A percentile compares a stretch with the other conserved stretches of the same genome.
phyloP scores from a whole-genome alignment of 2,888 invertebrate genomes.

The Lithophane socia region DNA sequence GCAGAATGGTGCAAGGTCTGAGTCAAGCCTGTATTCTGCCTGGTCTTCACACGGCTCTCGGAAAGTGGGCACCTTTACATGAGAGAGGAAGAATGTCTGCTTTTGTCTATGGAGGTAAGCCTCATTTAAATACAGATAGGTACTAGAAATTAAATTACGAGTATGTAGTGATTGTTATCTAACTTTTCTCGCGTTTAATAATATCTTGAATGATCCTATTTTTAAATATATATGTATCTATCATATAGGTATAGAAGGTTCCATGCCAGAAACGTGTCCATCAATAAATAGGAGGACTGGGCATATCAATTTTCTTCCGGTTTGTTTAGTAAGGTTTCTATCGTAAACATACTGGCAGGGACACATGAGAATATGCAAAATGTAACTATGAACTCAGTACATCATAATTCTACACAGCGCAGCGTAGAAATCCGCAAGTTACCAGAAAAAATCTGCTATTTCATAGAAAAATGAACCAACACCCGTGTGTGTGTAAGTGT shows the following conservation, averaged over 20 bases:
- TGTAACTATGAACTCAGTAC: too few species aligned
- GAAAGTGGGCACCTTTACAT: slow-evolving; percentile 92
- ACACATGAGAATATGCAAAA: too few species aligned
- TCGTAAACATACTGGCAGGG: background rate
- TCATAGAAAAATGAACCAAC: background rate
- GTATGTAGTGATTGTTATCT: too few species aligned
- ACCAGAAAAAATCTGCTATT: background rate
- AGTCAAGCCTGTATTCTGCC: slow-evolving; percentile 92
- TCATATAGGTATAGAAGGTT: background rate
- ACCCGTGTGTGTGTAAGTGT: too few species aligned
- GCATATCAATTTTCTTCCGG: background rate
- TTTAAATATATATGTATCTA: too few species aligned
- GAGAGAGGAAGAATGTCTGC: slow-evolving; percentile 91
- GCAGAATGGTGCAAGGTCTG: slow-evolving; percentile 92
- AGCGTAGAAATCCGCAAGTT: background rate
- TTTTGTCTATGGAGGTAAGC: slow-evolving; percentile 81
- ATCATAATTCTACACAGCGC: background rate
- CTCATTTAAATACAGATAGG: background rate
- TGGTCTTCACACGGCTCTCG: slow-evolving; percentile 91
- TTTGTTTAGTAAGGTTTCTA: slow-evolving; percentile 1
- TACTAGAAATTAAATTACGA: background rate
- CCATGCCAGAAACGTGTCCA: background rate
- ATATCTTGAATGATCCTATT: background rate
- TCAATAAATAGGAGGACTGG: background rate
- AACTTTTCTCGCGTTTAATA: background rate